phyloP scores from a whole-genome alignment of 2,113 vertebrate species.

The Excalfactoria chinensis region DNA sequence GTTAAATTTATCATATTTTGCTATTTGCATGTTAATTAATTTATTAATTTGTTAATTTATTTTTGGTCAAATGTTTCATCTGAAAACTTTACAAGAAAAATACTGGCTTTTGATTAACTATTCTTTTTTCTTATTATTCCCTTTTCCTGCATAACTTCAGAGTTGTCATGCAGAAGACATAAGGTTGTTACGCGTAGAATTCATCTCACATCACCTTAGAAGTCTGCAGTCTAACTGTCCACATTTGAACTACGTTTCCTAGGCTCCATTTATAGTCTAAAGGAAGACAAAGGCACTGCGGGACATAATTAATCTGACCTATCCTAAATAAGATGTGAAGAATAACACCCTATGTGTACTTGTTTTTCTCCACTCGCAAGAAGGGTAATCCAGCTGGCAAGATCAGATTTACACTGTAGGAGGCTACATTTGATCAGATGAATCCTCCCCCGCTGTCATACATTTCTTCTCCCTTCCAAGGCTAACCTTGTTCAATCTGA shows the following conservation, averaged over 20 bases:
- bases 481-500: background rate
- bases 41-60: background rate
- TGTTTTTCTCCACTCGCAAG: slow-evolving; percentile 46
- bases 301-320: slow-evolving; percentile 64
- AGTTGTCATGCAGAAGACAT: background rate
- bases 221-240: background rate
- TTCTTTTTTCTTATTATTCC: background rate
- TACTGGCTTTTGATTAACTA: background rate
- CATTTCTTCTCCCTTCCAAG: slow-evolving; percentile 43
- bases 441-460: slow-evolving; percentile 29
- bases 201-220: background rate
- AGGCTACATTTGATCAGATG: slow-evolving; percentile 58
- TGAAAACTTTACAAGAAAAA: background rate
- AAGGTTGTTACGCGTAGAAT: background rate
- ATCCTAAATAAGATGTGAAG: slow-evolving; percentile 46
- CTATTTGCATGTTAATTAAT: background rate
- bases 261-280: background rate
- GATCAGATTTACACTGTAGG: slow-evolving; percentile 57
- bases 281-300: slow-evolving; percentile 38
- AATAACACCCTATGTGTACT: slow-evolving; percentile 43
- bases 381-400: slow-evolving; percentile 48
- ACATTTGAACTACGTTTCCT: slow-evolving; percentile 15
- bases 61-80: background rate
- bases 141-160: background rate
- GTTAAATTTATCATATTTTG: background rate